phyloP scores from a whole-genome alignment of 2,888 invertebrate genomes.

The Panzeria rudis region DNA sequence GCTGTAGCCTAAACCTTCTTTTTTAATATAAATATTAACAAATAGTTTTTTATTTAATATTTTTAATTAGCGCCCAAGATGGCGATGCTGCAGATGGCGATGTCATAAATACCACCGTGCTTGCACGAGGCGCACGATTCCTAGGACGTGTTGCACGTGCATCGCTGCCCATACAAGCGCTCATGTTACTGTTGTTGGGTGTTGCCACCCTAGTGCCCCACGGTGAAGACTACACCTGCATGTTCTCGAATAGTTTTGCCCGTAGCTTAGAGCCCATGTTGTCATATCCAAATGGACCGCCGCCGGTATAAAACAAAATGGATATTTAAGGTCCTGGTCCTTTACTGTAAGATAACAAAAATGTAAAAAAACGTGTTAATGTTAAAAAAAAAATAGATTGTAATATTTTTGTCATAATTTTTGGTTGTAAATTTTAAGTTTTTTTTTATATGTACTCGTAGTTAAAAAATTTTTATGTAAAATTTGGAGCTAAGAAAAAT shows the following conservation, averaged over 20 bases:
- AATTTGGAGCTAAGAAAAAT: conserved; percentile 2
- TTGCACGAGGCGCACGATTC: conserved; percentile 92
- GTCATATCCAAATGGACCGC: conserved; percentile 96
- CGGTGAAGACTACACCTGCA: conserved; percentile 93
- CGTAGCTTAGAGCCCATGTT: conserved; percentile 94
- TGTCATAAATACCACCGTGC: conserved; percentile 87
- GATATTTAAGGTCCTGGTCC: neutral
- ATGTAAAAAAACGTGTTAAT: neutral
- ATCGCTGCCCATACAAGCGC: conserved; percentile 96
- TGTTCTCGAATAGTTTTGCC: conserved; percentile 92
- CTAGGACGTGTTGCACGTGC: conserved; percentile 95
- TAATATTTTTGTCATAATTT: conserved; percentile 34
- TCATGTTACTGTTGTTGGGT: conserved; percentile 96
- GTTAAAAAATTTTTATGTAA: neutral
- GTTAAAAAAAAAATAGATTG: neutral
- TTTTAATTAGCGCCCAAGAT: conserved; percentile 56
- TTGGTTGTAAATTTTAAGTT: conserved; percentile 27
- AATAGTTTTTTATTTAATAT: neutral
- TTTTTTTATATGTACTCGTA: conserved; percentile 20
- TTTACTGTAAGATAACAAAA: conserved; percentile 26
- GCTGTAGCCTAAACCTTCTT: neutral
- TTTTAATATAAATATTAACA: neutral
- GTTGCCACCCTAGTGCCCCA: conserved; percentile 95
- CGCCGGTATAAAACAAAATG: conserved; percentile 88
- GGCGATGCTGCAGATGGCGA: conserved; percentile 84